phyloP scores from a whole-genome alignment of 1,140 invertebrate species.

The Lepidurus couesii region DNA sequence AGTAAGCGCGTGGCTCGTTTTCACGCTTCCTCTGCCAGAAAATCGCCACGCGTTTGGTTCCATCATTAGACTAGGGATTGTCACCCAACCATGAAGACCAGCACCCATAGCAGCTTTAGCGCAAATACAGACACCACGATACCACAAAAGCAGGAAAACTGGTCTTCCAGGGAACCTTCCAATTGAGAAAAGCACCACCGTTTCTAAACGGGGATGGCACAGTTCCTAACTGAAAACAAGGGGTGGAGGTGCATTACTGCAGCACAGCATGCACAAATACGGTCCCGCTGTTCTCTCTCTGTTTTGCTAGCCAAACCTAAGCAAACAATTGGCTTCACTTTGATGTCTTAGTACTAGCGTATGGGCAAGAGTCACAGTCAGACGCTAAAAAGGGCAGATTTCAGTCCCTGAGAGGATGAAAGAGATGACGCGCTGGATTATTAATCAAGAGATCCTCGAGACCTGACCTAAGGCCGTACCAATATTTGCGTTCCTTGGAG shows the following conservation, averaged over 20 bases:
- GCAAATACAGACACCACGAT: background rate
- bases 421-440: background rate
- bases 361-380: background rate
- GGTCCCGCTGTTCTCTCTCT: background rate
- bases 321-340: background rate
- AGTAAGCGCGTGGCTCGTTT: background rate
- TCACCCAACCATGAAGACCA: constrained; percentile 4
- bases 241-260: too few species aligned
- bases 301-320: background rate
- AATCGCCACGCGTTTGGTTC: background rate
- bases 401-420: background rate
- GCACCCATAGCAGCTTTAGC: background rate
- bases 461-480: background rate
- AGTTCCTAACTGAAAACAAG: too few species aligned
- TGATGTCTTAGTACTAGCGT: background rate
- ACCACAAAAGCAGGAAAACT: background rate
- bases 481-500: background rate
- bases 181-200: background rate
- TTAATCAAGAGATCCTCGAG: background rate
- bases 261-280: background rate
- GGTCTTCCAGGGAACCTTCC: background rate
- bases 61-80: background rate
- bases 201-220: too few species aligned
- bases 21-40: background rate
- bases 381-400: background rate